Evolutionary conservation across 2,888 invertebrate genomes (phyloP).

Genomic region (Idaea biselata): DNA sequence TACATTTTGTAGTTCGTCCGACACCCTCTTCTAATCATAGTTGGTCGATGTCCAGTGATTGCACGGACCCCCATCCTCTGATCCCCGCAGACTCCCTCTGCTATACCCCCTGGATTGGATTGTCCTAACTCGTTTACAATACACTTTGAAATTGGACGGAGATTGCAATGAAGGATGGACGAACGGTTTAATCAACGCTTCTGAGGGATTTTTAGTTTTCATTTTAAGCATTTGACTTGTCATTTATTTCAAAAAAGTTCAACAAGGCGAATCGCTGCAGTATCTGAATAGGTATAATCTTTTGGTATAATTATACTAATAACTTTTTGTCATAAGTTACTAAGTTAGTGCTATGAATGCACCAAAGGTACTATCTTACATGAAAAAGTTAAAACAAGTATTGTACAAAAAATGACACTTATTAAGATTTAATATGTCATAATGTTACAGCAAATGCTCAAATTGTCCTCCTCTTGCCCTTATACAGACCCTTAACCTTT

Average conservation of each 20-base stretch:
- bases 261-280: not conserved
- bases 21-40: not conserved
- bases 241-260: not conserved
- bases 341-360: too few species aligned
- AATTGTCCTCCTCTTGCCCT: too few species aligned
- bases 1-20: too few species aligned
- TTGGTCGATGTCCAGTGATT: not conserved
- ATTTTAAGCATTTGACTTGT: not conserved
- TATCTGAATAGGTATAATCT: not conserved
- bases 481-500: too few species aligned
- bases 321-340: too few species aligned
- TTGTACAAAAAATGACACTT: too few species aligned
- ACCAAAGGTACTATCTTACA: too few species aligned
- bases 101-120: not conserved
- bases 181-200: not conserved
- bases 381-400: too few species aligned
- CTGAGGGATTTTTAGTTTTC: not conserved
- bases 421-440: too few species aligned
- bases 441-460: too few species aligned
- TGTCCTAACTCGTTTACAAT: constrained; percentile 1
- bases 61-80: not conserved
- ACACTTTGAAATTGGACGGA: not conserved
- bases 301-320: too few species aligned
- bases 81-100: not conserved
- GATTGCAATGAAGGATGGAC: not conserved